Evolutionary conservation across 2,797 vertebrate genomes (phyloP).

Genomic region (Scomberomorus guttatus): DNA sequence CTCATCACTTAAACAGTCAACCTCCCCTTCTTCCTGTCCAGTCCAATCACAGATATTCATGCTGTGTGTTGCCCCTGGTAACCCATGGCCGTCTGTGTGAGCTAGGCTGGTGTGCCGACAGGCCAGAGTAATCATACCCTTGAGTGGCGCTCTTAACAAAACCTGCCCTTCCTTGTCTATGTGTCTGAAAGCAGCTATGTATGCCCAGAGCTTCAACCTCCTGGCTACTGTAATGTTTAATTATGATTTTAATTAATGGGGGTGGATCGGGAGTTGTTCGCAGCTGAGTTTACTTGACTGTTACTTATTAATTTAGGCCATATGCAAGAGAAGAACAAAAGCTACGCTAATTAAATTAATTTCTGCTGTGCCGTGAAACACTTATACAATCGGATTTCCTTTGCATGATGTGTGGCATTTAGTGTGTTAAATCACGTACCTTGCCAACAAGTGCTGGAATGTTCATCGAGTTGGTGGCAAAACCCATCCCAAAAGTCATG

Average conservation of each 20-base stretch:
- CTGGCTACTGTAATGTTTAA: conserved; percentile 77
- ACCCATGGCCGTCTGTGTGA: conserved; percentile 57
- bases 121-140: conserved; percentile 73
- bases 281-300: conserved; percentile 60
- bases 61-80: conserved; percentile 70
- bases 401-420: conserved; percentile 2
- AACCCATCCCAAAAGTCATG: conserved; percentile 98
- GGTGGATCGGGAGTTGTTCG: conserved; percentile 57
- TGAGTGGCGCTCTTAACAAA: conserved; percentile 73
- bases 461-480: conserved; percentile 98
- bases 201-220: conserved; percentile 59
- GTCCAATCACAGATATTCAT: conserved; percentile 72
- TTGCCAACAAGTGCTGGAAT: conserved; percentile 91
- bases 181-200: conserved; percentile 56
- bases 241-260: conserved; percentile 80
- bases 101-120: conserved; percentile 59
- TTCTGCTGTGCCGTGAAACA: conserved; percentile 37
- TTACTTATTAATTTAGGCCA: conserved; percentile 72
- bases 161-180: conserved; percentile 65
- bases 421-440: conserved; percentile 63
- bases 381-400: conserved; percentile 20
- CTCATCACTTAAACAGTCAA: conserved; percentile 72
- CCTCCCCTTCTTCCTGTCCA: conserved; percentile 69
- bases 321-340: conserved; percentile 65
- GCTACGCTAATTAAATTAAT: conserved; percentile 63